Base-by-base conservation (phyloP, 2,113 vertebrate species). In the Gobiocypris rarus region DNA sequence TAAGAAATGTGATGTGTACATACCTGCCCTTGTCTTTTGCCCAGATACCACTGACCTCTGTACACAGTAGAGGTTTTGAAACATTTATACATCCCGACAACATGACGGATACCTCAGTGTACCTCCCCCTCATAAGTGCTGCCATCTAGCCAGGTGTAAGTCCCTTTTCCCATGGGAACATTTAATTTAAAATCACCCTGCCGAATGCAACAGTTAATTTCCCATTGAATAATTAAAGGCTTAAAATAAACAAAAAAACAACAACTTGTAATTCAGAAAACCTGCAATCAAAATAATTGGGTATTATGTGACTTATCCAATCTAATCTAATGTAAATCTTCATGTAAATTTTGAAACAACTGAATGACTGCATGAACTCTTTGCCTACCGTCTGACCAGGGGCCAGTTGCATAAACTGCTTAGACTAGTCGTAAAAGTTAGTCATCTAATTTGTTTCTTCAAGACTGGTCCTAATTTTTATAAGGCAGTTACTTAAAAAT, bases 1-100 rank as follows among this genome's bases (percentile, higher is more conserved):
- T 54, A 9, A 34, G 15, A 86, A 69, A 84, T 19, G 45, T 76
- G 50, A 6, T 54, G 50, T 3, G 19, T 58, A 80, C 83, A 48
- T 91, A 98, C 98, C 95, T 96, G 96, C 45, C 97, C 97, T 0
- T 98, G 96, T 41, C 95, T 94, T 89, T 93, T 95, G 87, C 96
- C 95, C 0, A 91, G 89, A 82, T 87, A 83, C 98, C 97, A 99
- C 63, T 95, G 90, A 15, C 98, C 98, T 6, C 73, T n/a, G 86
- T 98, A 99, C 28, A 89, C 92, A 84, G 96, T 52, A 0, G 86
- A 87, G 70, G 1, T 82, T 15, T 85, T 87, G 78, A 91, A 85
- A 38, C 94, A 95, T 81, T 50, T 94, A 90, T 95, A 96, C 56
- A 91, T 88, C 9, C 98, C 98, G 10, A 88, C 92, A 17, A 97